These are phyloP conservation scores for Anoplopoma fimbria DNA, from an alignment of 2,113 vertebrate species.

Conservation along the genomic window DNA sequence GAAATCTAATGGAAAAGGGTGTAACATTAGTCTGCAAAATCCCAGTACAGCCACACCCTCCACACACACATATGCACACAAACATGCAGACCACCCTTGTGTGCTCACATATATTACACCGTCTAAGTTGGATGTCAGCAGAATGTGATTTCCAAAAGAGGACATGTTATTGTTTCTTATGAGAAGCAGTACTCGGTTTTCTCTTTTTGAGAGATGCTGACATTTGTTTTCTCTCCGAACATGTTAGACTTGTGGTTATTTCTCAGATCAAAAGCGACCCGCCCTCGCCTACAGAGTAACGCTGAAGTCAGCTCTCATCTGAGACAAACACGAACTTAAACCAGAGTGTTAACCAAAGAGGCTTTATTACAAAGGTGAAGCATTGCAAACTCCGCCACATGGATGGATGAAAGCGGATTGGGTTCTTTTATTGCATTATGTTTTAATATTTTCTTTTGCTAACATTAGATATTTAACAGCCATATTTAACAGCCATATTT, in stretches of 20 bases:
- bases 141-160: slow-evolving; percentile 34
- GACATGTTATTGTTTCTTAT: slow-evolving; percentile 33
- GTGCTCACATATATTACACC: slow-evolving; percentile 38
- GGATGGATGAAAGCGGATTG: background rate
- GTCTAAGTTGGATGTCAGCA: slow-evolving; percentile 44
- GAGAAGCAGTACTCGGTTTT: slow-evolving; percentile 24
- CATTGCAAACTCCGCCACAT: background rate
- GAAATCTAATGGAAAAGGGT: slow-evolving; percentile 64
- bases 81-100: slow-evolving; percentile 53
- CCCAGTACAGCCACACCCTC: slow-evolving; percentile 65
- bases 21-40: slow-evolving; percentile 55
- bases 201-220: slow-evolving; percentile 49
- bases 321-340: background rate
- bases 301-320: slow-evolving; percentile 16
- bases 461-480: no score
- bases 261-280: background rate
- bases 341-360: background rate
- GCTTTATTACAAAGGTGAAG: background rate
- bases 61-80: slow-evolving; percentile 25
- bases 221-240: slow-evolving; percentile 28
- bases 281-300: background rate
- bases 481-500: no score
- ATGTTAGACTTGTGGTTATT: slow-evolving; percentile 12
- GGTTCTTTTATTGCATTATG: background rate
- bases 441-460: no score